phyloP scores from a whole-genome alignment of 2,888 invertebrate species.

The Pseudococcus viburni region DNA sequence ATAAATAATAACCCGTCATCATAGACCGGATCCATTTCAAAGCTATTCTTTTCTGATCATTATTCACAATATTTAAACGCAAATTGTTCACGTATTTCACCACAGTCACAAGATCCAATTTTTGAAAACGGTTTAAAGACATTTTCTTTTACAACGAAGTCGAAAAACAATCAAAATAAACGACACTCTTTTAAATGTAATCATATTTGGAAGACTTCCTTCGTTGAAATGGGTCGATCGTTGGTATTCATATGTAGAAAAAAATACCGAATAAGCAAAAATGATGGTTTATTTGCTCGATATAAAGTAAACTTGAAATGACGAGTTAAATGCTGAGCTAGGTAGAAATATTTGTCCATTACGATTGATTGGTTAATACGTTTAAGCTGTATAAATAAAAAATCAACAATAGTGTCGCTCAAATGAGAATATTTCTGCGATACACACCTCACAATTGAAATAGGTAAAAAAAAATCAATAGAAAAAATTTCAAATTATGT shows the following conservation, averaged over 20 bases:
- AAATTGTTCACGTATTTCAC: conserved; percentile 38
- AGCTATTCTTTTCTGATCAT: conserved; percentile 42
- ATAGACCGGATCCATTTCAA: conserved; percentile 62
- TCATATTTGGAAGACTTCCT: background rate
- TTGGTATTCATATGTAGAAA: background rate
- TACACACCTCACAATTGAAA: too few species aligned
- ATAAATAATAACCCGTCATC: conserved; percentile 67
- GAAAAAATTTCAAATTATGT: too few species aligned
- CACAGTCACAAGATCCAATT: background rate
- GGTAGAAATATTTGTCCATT: too few species aligned
- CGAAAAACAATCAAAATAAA: background rate
- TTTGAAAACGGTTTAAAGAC: conserved; percentile 24
- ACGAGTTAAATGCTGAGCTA: too few species aligned
- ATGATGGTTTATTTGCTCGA: too few species aligned
- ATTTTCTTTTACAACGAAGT: background rate
- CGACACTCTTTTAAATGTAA: background rate
- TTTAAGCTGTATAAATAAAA: too few species aligned
- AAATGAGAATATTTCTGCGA: too few species aligned
- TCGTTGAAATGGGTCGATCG: background rate
- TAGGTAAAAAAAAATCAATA: too few species aligned
- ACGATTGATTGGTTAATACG: too few species aligned
- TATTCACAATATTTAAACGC: conserved; percentile 46
- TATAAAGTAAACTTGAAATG: too few species aligned
- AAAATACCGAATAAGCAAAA: conserved; percentile 11
- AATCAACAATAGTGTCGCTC: too few species aligned